Evolutionary conservation across 2,888 invertebrate genomes (phyloP), one percentile per base, ranked within the genome.

Genomic region (Ornithoptera alexandrae): DNA sequence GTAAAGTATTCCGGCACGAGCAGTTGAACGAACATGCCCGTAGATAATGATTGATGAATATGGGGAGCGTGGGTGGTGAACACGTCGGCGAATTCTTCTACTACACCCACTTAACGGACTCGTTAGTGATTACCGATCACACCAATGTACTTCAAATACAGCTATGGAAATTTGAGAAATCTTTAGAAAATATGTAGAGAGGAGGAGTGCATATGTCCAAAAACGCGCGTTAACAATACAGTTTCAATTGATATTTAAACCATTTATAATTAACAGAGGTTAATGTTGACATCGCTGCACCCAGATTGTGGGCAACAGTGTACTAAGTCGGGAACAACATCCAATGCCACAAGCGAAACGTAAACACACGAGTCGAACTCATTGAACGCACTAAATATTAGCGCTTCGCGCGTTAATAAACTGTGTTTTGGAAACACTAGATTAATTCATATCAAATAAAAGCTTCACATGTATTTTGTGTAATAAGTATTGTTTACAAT

Each of bases 261-360:
- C 67, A 68, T 68, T 70, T 71, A 67, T 67, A 74, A 72, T 68
- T 66, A 74, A 73, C 74, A 75, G 68, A 75, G 71, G 84, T 83
- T 81, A 79, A 83, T 84, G 80, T 85, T 84, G 84, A 80, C 82
- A 83, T 79, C 80, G 75, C 74, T 78, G 76, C 75, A 76, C 79
- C 81, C 76, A 81, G 79, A 82, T 81, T 79, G 80, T 82, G 82
- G 82, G 84, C 83, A 84, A 84, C 81, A 78, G 82, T 80, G 83
- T 85, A 86, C 85, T 88, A 86, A 87, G 86, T 88, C 84, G 83
- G 85, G 84, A 88, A 81, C 83, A 81, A 83, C 84, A 84, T 83
- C 82, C 86, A 87, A 85, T 89, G 87, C 87, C 90, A 90, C 86
- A 86, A 83, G 77, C 77, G 84, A 84, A 90, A 90, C 85, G 85